phyloP scores from a whole-genome alignment of 2,113 vertebrate species.

The Pseudolaguvia tuberculata region DNA sequence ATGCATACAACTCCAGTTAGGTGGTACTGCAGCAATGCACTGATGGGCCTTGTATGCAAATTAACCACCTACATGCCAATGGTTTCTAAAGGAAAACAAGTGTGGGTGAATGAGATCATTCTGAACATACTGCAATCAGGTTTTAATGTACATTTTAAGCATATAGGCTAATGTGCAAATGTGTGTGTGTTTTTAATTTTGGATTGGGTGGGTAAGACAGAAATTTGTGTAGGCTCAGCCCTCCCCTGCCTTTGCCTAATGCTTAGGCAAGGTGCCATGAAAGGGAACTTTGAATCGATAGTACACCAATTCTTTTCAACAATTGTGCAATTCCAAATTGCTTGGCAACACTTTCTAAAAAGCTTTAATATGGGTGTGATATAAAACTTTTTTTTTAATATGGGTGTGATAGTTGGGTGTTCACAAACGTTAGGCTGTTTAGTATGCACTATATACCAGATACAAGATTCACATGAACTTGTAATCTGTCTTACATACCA shows the following conservation, averaged over 20 bases:
- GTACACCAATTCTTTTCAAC: neutral
- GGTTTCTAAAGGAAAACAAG: neutral
- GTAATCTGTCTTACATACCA: neutral
- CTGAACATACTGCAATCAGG: neutral
- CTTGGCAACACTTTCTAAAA: neutral
- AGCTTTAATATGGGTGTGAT: too few relatives aligned
- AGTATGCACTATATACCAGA: neutral
- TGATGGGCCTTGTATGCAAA: conserved; percentile 2
- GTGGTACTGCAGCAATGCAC: neutral
- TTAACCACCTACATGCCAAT: conserved; percentile 11
- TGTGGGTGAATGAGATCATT: neutral
- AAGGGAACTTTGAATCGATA: neutral
- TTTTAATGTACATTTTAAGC: neutral
- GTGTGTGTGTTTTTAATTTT: neutral
- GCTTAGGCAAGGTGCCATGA: neutral
- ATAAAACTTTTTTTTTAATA: too few relatives aligned
- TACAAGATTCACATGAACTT: neutral
- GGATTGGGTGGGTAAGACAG: too few relatives aligned
- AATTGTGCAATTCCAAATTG: neutral
- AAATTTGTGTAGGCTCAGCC: too few relatives aligned
- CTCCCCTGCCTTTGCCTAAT: too few relatives aligned
- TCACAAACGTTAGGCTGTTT: neutral
- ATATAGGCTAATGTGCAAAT: neutral
- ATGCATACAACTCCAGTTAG: neutral
- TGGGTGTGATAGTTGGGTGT: neutral